phyloP scores from a whole-genome alignment of 2,888 invertebrate genomes.

The Barypeithes pellucidus region DNA sequence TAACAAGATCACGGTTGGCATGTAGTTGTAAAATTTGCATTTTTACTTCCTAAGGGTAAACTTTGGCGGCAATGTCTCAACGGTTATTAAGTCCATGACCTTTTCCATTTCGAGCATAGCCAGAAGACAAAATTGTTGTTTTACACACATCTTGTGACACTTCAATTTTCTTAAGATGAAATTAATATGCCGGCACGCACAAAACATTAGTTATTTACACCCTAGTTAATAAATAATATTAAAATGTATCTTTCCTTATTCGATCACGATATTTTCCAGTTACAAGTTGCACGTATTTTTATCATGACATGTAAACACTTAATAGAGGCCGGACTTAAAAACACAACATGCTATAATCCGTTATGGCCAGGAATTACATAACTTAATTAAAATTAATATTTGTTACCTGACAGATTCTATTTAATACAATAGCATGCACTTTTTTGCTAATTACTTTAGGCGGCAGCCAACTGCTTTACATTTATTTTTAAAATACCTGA shows the following conservation, averaged over 20 bases:
- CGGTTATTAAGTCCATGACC: constrained; percentile 59
- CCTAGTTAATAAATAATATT: constrained; percentile 46
- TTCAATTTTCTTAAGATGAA: constrained; percentile 60
- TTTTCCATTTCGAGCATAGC: constrained; percentile 59
- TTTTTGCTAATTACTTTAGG: not conserved
- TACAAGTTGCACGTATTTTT: constrained; percentile 47
- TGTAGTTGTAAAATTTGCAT: constrained; percentile 64
- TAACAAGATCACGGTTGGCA: constrained; percentile 54
- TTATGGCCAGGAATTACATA: constrained; percentile 38
- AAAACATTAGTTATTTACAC: constrained; percentile 44
- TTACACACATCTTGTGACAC: constrained; percentile 64
- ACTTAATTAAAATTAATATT: constrained; percentile 38
- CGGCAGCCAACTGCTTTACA: not conserved
- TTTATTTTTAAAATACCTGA: not conserved
- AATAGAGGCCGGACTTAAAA: constrained; percentile 43
- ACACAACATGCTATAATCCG: constrained; percentile 47
- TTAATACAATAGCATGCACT: constrained; percentile 5
- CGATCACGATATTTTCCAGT: constrained; percentile 48
- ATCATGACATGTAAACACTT: constrained; percentile 52
- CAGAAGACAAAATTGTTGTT: constrained; percentile 63
- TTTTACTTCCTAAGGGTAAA: constrained; percentile 62
- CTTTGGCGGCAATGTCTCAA: constrained; percentile 61
- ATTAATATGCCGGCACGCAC: constrained; percentile 56
- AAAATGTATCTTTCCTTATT: constrained; percentile 43
- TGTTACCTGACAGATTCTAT: constrained; percentile 33